A percentile compares a stretch with the other conserved stretches of the same genome.
Conservation (phyloP, 1,140 invertebrate species). For the Drosophila ficusphila region DNA sequence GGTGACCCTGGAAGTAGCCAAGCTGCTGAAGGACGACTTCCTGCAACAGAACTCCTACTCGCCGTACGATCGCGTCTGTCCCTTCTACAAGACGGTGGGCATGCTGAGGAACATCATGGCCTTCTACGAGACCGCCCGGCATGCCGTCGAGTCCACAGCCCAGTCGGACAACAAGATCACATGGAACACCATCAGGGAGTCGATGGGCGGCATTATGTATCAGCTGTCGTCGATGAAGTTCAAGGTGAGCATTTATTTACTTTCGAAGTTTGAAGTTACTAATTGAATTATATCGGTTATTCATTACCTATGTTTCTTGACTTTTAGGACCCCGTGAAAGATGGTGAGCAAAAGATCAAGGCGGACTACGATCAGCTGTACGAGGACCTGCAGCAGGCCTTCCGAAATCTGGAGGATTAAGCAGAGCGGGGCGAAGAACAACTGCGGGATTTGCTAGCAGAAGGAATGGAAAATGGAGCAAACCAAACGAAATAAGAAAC, state of each 20-base stretch:
- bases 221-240: constrained; percentile 99
- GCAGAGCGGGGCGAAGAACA: constrained; percentile 7
- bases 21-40: constrained; percentile 99
- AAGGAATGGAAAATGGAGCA: constrained; percentile 33
- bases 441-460: constrained; percentile 14
- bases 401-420: constrained; percentile 99
- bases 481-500: constrained; percentile 60
- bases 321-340: constrained; percentile 96
- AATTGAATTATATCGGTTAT: not conserved
- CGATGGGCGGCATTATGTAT: constrained; percentile 98
- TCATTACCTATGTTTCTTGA: constrained; percentile 20
- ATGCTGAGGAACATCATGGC: constrained; percentile 99
- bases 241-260: constrained; percentile 88
- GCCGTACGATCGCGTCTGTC: constrained; percentile 98
- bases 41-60: constrained; percentile 99
- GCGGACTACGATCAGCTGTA: constrained; percentile 97
- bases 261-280: too few species aligned
- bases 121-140: constrained; percentile 98
- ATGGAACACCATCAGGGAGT: constrained; percentile 98
- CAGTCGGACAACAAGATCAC: constrained; percentile 99
- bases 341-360: constrained; percentile 98
- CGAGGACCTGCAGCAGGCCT: constrained; percentile 97
- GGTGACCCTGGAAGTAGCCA: constrained; percentile 99
- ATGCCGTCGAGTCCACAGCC: constrained; percentile 98
- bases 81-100: constrained; percentile 99